Conservation (phyloP, 2,888 invertebrate species). For the Caenorhabditis macrosperma region DNA sequence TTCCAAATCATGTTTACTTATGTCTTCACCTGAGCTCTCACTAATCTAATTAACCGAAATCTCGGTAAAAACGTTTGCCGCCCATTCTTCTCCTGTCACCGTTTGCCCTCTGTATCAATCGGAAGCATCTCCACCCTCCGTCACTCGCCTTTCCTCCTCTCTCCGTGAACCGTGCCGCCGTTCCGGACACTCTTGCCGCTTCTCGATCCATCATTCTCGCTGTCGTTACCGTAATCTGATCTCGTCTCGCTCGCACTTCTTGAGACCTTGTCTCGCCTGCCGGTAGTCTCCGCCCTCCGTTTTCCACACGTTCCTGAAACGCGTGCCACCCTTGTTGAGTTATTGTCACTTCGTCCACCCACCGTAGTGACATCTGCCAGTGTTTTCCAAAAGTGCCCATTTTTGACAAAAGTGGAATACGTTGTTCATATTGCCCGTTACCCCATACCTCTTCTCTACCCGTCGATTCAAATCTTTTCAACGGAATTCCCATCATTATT, state of each 20-base stretch:
- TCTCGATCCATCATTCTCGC: constrained; percentile 42
- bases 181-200: constrained; percentile 25
- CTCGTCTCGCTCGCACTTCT: not conserved
- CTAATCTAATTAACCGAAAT: constrained; percentile 25
- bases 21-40: not conserved
- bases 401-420: not conserved
- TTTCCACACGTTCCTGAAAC: constrained; percentile 6
- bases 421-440: constrained; percentile 5
- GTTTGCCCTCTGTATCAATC: constrained; percentile 35
- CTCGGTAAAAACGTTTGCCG: not conserved
- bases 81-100: constrained; percentile 4
- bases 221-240: constrained; percentile 46
- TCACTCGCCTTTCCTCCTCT: not conserved
- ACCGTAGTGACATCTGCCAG: not conserved
- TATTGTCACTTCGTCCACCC: not conserved
- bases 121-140: constrained; percentile 54
- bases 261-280: not conserved
- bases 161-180: constrained; percentile 21
- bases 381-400: not conserved
- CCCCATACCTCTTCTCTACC: not conserved
- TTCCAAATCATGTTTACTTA: not conserved
- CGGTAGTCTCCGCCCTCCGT: constrained; percentile 24
- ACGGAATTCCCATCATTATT: constrained; percentile 41
- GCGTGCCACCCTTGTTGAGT: not conserved
- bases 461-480: not conserved